These are phyloP conservation scores for Chiloscyllium plagiosum DNA, from an alignment of 2,113 vertebrate genomes.

Conservation along the genomic window DNA sequence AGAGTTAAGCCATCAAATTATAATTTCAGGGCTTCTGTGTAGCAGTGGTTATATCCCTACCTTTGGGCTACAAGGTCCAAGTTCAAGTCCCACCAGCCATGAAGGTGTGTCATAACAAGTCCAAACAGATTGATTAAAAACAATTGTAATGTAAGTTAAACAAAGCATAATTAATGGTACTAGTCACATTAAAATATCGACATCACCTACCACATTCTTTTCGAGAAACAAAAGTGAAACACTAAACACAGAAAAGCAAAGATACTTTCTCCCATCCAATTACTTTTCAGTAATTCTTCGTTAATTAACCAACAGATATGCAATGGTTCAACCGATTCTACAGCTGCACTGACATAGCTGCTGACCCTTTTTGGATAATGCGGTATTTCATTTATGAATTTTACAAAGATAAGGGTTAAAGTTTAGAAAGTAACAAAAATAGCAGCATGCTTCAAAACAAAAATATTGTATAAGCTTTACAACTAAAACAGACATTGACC, in stretches of 20 bases:
- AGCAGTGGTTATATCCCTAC: too few species aligned
- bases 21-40: too few species aligned
- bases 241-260: background rate
- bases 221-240: background rate
- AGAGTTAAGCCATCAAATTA: too few species aligned
- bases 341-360: background rate
- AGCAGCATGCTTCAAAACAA: background rate
- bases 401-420: background rate
- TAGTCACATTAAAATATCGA: background rate
- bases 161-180: background rate
- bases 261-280: background rate
- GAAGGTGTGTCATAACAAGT: too few species aligned
- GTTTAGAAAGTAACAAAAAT: background rate
- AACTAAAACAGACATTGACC: background rate
- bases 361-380: background rate
- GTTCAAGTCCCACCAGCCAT: too few species aligned
- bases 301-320: background rate
- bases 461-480: background rate
- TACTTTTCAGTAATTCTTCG: conserved; percentile 8
- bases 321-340: background rate
- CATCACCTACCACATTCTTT: background rate
- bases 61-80: too few species aligned
- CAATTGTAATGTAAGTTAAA: background rate
- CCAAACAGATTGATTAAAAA: too few species aligned
- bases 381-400: background rate